Evolutionary conservation across 1,140 invertebrate species (phyloP).

Genomic region (Ips nitidus): DNA sequence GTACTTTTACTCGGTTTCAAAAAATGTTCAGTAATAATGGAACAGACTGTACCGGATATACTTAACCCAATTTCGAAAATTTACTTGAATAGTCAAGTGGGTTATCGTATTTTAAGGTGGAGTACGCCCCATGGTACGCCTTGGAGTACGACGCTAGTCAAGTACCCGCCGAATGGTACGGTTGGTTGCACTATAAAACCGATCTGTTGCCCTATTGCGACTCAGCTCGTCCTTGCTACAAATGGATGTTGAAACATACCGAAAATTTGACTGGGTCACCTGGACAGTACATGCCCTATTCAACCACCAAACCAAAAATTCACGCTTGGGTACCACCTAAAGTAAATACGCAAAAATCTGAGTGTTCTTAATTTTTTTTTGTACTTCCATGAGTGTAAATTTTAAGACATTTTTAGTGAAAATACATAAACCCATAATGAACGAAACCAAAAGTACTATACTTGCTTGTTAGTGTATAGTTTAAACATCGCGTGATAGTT

Average conservation of each 20-base stretch:
- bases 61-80: no score
- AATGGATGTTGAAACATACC: constrained; percentile 82
- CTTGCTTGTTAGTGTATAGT: no score
- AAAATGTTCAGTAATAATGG: constrained; percentile 63
- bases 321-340: constrained; percentile 75
- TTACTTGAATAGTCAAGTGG: no score
- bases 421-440: no score
- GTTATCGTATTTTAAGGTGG: constrained; percentile 56
- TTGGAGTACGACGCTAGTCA: constrained; percentile 93
- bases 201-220: constrained; percentile 74
- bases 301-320: constrained; percentile 80
- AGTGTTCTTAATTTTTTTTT: background rate
- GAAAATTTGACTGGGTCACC: constrained; percentile 81
- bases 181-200: constrained; percentile 83
- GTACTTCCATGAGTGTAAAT: no score
- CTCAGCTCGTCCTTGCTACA: constrained; percentile 70
- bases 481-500: no score
- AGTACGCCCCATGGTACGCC: constrained; percentile 72
- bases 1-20: background rate
- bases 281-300: constrained; percentile 83
- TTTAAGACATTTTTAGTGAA: no score
- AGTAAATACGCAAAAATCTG: constrained; percentile 1
- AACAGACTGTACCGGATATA: no score
- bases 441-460: no score
- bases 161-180: constrained; percentile 87